phyloP scores from a whole-genome alignment of 2,888 invertebrate species.

The Spodoptera picta region DNA sequence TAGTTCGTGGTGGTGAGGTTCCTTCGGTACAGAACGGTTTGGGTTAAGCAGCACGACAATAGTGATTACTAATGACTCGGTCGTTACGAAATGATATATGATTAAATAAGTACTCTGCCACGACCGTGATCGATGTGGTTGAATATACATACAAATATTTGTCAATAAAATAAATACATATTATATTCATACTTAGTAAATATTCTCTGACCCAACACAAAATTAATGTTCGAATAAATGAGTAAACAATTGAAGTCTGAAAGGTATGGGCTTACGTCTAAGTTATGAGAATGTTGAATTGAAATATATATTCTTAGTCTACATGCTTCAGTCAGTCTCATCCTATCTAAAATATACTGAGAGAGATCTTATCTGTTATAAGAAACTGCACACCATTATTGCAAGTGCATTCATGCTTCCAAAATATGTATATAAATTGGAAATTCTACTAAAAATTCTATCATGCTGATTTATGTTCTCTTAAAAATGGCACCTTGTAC shows the following conservation, averaged over 20 bases:
- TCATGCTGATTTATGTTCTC: slow-evolving; percentile 57
- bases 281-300: slow-evolving; percentile 55
- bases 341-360: slow-evolving; percentile 29
- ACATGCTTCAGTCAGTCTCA: slow-evolving; percentile 83
- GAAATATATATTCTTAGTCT: slow-evolving; percentile 44
- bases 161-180: slow-evolving; percentile 60
- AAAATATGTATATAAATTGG: slow-evolving; percentile 38
- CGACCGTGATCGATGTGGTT: slow-evolving; percentile 74
- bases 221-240: slow-evolving; percentile 44
- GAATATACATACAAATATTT: slow-evolving; percentile 58
- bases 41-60: slow-evolving; percentile 49
- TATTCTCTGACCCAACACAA: slow-evolving; percentile 19
- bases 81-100: slow-evolving; percentile 59
- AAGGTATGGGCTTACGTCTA: slow-evolving; percentile 57
- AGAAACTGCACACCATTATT: slow-evolving; percentile 61
- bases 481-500: slow-evolving; percentile 4
- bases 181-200: slow-evolving; percentile 39
- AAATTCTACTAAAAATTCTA: slow-evolving; percentile 59
- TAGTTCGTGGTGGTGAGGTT: slow-evolving; percentile 41
- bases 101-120: slow-evolving; percentile 72
- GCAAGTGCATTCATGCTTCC: slow-evolving; percentile 64
- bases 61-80: slow-evolving; percentile 66
- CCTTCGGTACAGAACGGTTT: slow-evolving; percentile 60
- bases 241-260: slow-evolving; percentile 41
- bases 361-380: slow-evolving; percentile 28